Evolutionary conservation across 2,888 invertebrate species (phyloP).

Genomic region (Aplocera efformata): DNA sequence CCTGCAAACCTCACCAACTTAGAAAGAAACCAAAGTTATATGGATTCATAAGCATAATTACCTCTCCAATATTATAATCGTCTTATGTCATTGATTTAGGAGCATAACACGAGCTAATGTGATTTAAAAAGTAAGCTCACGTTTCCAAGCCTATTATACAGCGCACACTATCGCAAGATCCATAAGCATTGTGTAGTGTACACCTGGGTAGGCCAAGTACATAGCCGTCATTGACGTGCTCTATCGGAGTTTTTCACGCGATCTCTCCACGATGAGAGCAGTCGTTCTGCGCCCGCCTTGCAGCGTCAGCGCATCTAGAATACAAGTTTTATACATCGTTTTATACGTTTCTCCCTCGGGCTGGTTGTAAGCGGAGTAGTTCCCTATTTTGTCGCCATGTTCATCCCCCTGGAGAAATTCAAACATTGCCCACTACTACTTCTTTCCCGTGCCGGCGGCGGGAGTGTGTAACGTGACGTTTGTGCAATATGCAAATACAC

Average conservation of each 20-base stretch:
- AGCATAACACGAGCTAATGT: constrained; percentile 22
- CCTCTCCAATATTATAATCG: no score
- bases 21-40: no score
- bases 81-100: background rate
- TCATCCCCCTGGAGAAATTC: background rate
- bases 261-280: constrained; percentile 75
- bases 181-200: constrained; percentile 25
- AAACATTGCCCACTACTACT: background rate
- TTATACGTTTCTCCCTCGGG: constrained; percentile 22
- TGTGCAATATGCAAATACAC: constrained; percentile 45
- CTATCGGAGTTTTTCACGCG: constrained; percentile 73
- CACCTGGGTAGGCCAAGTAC: constrained; percentile 30
- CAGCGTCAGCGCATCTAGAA: constrained; percentile 48
- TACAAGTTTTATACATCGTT: constrained; percentile 27
- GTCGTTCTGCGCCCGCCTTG: constrained; percentile 61
- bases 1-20: no score
- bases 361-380: constrained; percentile 22
- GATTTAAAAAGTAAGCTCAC: constrained; percentile 21
- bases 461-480: constrained; percentile 37
- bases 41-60: no score
- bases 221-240: constrained; percentile 56
- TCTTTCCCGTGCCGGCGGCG: constrained; percentile 29
- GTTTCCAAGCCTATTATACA: constrained; percentile 22
- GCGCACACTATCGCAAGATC: constrained; percentile 24
- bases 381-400: constrained; percentile 9